Base-by-base conservation (phyloP, 2,888 invertebrate species). In the Andrena haemorrhoa region DNA sequence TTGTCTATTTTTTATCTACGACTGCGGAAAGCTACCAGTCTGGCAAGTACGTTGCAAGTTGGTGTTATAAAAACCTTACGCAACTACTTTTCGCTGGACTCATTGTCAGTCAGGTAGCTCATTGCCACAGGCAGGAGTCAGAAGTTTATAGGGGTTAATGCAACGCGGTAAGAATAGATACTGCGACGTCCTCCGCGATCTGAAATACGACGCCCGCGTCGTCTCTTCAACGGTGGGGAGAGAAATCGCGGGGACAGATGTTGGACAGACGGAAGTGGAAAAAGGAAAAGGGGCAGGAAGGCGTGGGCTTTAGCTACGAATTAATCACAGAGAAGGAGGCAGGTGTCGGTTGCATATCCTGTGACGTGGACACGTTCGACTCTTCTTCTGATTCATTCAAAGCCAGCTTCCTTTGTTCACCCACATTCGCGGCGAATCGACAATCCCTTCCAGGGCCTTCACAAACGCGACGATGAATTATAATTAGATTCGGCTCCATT, bases 301-400 rank as follows among this genome's bases (percentile, higher is more conserved):
- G 69, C 65, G 84, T 79, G 75, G 74, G 74, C 73, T 82, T 41
- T 58, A 53, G 72, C 71, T 64, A 68, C 49, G 83, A 82, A 82
- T 83, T 82, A 82, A 77, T 83, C 73, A 58, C 51, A 8, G 35
- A 41, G 82, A 31, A 56, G 35, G 26, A 73, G 64, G 70, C 83
- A 83, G 83, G 82, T 83, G 77, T 77, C 73, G 49, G 61, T 56
- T 58, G 61, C 35, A 35, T 73, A 66, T 77, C 82, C 68, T 75
- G 69, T 82, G 65, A 58, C 74, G 66, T 20, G 41, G 60, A 51
- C 56, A 56, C 29, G 66, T 75, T 71, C 70, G 73, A 75, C 41
- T 85, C 70, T 56, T 75, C 78, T 58, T 73, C 71, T 78, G 79
- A 83, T 74, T 78, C 72, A 76, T 79, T 83, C 74, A 47, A 56